phyloP scores from a whole-genome alignment of 2,113 vertebrate genomes.

The Erinaceus europaeus region DNA sequence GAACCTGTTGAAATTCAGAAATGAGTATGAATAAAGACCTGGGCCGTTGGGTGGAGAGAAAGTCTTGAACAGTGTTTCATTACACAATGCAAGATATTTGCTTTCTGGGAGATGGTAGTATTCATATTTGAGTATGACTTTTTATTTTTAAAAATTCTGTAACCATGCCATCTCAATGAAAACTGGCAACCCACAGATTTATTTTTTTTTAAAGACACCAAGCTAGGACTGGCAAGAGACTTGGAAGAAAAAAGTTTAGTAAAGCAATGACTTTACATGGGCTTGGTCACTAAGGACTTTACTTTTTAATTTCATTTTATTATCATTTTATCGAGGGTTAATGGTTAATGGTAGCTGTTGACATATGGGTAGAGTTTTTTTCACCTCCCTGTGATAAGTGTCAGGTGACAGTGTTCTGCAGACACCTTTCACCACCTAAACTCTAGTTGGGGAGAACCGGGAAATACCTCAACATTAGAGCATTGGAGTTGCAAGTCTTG shows the following conservation, averaged over 20 bases:
- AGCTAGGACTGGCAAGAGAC: neutral
- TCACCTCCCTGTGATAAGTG: no score
- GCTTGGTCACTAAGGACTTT: neutral
- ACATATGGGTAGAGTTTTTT: no score
- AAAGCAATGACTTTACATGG: neutral
- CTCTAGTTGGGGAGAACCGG: neutral
- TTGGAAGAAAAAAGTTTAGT: neutral
- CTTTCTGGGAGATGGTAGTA: constrained; percentile 41
- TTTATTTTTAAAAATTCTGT: neutral
- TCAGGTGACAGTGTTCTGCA: no score
- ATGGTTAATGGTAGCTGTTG: no score
- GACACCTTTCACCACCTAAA: no score
- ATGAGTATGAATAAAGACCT: constrained; percentile 1
- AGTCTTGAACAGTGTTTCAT: constrained; percentile 21
- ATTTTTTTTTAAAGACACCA: neutral
- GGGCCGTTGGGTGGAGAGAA: constrained; percentile 29
- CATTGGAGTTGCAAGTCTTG: neutral
- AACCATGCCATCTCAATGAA: neutral
- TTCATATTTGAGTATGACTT: neutral
- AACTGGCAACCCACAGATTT: neutral
- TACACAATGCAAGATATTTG: neutral
- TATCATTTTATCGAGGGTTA: no score
- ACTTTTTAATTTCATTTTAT: no score
- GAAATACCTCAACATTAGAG: neutral
- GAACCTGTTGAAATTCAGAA: constrained; percentile 56